Evolutionary conservation across 2,888 invertebrate species (phyloP).

Genomic region (Clunio marinus): DNA sequence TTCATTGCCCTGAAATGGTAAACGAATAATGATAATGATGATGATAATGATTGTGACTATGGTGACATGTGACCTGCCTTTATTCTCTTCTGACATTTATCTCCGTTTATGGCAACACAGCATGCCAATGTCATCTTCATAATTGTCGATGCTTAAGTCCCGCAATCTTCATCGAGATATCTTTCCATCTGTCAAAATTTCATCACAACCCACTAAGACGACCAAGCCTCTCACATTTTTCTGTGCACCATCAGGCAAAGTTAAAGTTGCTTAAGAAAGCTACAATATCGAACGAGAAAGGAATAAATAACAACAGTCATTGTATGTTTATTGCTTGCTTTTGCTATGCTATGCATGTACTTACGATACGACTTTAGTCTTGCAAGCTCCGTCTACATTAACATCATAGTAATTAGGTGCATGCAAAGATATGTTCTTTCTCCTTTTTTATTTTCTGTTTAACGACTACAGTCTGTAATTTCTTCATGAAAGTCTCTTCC

Average conservation of each 20-base stretch:
- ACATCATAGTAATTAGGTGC: constrained; percentile 24
- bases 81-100: constrained; percentile 22
- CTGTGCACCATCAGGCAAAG: not conserved
- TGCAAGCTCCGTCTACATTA: no score
- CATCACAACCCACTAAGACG: not conserved
- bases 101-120: constrained; percentile 8
- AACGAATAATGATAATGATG: not conserved
- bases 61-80: constrained; percentile 20
- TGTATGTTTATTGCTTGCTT: no score
- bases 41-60: not conserved
- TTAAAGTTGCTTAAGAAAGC: not conserved
- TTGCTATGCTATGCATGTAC: no score
- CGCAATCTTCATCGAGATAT: not conserved
- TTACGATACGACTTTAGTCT: no score
- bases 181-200: no score
- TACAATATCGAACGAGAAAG: no score
- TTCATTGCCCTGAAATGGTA: constrained; percentile 33
- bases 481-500: no score
- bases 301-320: no score
- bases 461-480: no score
- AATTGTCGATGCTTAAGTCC: constrained; percentile 1
- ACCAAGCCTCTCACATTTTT: not conserved
- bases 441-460: no score
- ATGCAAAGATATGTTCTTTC: constrained; percentile 14
- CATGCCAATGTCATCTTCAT: not conserved